Evolutionary conservation across 2,888 invertebrate genomes (phyloP), one percentile per base, ranked within the genome.

Genomic region (Psococerastis gibbosa): DNA sequence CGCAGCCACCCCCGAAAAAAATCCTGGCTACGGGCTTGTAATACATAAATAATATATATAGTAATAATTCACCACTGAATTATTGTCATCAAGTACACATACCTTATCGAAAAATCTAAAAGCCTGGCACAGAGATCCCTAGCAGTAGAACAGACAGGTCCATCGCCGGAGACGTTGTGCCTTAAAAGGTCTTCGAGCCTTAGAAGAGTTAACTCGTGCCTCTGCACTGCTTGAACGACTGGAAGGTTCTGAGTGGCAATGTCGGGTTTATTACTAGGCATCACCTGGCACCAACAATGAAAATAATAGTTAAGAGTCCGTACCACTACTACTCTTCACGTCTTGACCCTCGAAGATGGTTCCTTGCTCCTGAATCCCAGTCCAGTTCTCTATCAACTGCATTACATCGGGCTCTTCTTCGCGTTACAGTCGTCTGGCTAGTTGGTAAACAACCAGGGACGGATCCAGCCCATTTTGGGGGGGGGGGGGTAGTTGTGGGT

Each of bases 111-210:
- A 61, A 85, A 89, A 57, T 81, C 78, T 43, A 82, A 65, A 42
- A 84, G 63, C 49, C 75, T 71, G 57, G 74, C 76, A 54, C 78
- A 87, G 41, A 82, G 62, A 47, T 71, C 67, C 50, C 69, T 66
- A 11, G 80, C 75, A 32, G 69, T 70, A 3, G 65, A 62, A 52
- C 75, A 73, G 1, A 72, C 70, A 3, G 68, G 66, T 35, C 76
- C 73, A 35, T 70, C 67, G 11, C 71, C 71, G 44, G 70, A 71
- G 13, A 76, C 71, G 31, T 78, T 78, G 53, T 77, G 70, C 44
- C 69, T 69, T 46, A 83, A 61, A 32, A 83, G 64, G 61, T 83
- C 83, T 51, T 81, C 79, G 63, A 82, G 73, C 22, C 83, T 64
- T 27, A 82, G 62, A 33, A 82, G 62, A 15, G 79, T 79, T 11